phyloP scores from a whole-genome alignment of 1,140 invertebrate genomes.

The Ridgeia piscesae region DNA sequence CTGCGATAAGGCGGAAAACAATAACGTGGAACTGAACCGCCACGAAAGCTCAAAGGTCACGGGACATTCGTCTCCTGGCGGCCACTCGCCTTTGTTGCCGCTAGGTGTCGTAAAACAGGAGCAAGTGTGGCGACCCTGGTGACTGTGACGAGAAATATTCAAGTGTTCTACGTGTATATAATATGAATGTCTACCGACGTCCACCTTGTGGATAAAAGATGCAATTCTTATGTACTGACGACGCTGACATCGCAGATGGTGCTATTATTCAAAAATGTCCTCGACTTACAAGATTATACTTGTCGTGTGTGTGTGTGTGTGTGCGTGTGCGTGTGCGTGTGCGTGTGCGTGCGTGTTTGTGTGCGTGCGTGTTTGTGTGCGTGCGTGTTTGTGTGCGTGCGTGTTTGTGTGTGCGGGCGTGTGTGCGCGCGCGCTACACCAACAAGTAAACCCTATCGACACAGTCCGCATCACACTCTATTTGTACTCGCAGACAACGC shows the following conservation, averaged over 20 bases:
- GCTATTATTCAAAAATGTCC: not conserved
- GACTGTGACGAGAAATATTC: not conserved
- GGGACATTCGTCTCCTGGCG: not conserved
- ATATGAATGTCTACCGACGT: not conserved
- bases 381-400: not conserved
- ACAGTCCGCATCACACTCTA: not conserved
- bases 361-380: not conserved
- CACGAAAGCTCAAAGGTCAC: not conserved
- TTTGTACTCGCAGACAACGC: not conserved
- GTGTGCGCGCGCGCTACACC: not conserved
- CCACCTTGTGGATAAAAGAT: not conserved
- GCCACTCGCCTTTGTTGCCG: not conserved
- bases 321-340: too few relatives aligned
- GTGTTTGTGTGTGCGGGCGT: not conserved
- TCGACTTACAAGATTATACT: not conserved
- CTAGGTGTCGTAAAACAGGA: slow-evolving; percentile 11
- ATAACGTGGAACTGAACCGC: not conserved
- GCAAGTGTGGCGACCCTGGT: slow-evolving; percentile 10
- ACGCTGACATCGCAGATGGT: not conserved
- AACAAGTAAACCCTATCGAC: not conserved
- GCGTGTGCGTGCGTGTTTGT: not conserved
- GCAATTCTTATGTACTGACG: not conserved
- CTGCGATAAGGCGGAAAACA: not conserved
- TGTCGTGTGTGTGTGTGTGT: not conserved
- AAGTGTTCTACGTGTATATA: not conserved